These are phyloP conservation scores for Halotydeus destructor DNA, from an alignment of 1,140 invertebrate genomes.

Conservation along the genomic window DNA sequence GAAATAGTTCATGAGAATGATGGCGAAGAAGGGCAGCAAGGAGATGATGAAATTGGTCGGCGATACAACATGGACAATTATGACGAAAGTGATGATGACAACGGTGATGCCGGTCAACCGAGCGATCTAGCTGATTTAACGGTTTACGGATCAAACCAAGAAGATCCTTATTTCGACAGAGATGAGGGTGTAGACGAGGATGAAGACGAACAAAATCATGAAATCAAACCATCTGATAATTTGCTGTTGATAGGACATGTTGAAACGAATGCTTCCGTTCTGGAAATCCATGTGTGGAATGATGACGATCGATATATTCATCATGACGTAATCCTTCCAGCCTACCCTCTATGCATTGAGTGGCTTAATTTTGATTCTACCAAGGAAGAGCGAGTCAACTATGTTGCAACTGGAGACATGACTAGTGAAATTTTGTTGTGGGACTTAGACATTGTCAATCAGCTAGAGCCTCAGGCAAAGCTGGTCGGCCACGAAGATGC, in stretches of 20 bases:
- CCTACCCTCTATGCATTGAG: conserved; percentile 72
- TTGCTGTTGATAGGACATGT: conserved; percentile 69
- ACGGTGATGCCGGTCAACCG: conserved; percentile 43
- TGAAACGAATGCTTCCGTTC: conserved; percentile 52
- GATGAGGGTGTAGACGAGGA: conserved; percentile 40
- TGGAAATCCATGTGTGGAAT: conserved; percentile 62
- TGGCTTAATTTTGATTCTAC: conserved; percentile 65
- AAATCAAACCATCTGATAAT: conserved; percentile 73
- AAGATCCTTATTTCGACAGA: conserved; percentile 29
- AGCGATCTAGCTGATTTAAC: conserved; percentile 26
- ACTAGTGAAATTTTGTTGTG: conserved; percentile 73
- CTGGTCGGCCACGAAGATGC: conserved; percentile 63
- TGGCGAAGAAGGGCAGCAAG: conserved; percentile 20
- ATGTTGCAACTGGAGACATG: conserved; percentile 78
- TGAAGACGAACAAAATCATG: conserved; percentile 52
- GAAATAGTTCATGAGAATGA: conserved; percentile 27
- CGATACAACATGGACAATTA: conserved; percentile 33
- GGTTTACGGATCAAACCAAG: conserved; percentile 29
- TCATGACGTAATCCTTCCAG: conserved; percentile 59
- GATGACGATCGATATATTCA: conserved; percentile 75
- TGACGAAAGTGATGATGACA: conserved; percentile 25
- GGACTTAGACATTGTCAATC: conserved; percentile 81
- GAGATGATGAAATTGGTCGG: conserved; percentile 20
- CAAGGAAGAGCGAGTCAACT: conserved; percentile 43
- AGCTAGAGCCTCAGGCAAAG: conserved; percentile 50